Evolutionary conservation across 2,888 invertebrate genomes (phyloP), one percentile per base, ranked within the genome.

Genomic region (Dioctria linearis): DNA sequence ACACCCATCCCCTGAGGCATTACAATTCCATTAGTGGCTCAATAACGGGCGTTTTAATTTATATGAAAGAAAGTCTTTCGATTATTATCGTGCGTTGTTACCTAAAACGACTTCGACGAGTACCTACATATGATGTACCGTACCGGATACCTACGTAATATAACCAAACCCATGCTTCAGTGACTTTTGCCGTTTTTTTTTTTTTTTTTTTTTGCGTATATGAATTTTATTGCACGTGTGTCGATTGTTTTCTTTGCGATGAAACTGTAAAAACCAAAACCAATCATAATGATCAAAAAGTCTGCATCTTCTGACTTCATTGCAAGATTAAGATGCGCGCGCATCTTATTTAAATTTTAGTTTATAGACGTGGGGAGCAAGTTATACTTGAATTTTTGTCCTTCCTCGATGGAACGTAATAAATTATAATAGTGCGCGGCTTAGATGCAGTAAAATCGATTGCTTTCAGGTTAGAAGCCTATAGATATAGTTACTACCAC

Each of bases 361-460:
- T 54, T 54, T 54, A 54, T 54, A 54, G 54, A 49, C 40, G 69
- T 54, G 11, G 5, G 42, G 11, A 69, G 69, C 69, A 25, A 69
- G 69, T 69, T 69, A 69, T 69, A 11, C 69, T 51, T 69, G 51
- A 69, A 51, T 69, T 51, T 69, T 69, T 69, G 69, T 69, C 69
- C 49, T 69, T 69, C 51, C 69, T 51, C 43, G 51, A 25, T 11
- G 51, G 9, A 39, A 51, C 51, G 69, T 51, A 49, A 51, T 69
- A 51, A 69, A 69, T 69, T 69, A 49, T 69, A 69, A 54, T 51
- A 46, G 49, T 11, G 65, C 69, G 51, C 61, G 39, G 69, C 51
- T 25, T 39, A 37, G 61, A 51, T 39, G 61, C 61, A 8, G 61
- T 61, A 61, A 61, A 61, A 61, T 61, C 61, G 61, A n/a, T 61